Evolutionary conservation across 2,888 invertebrate genomes (phyloP), one percentile per base, ranked within the genome.

Genomic region (Chrysolina haemoptera): DNA sequence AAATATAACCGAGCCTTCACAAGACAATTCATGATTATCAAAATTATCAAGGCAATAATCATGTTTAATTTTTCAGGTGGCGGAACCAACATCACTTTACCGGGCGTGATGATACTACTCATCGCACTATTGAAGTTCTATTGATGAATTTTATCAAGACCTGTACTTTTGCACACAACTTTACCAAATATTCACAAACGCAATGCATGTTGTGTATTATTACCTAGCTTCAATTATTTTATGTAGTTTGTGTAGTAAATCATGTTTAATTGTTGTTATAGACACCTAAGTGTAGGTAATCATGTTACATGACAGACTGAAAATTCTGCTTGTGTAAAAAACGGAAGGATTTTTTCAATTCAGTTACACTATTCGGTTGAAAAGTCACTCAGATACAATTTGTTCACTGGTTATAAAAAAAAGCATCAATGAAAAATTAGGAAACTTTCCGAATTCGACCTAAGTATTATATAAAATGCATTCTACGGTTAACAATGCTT

Each of bases 101-200:
- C 81, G 27, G 80, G 79, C 53, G 70, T 82, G 63, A 9, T 82
- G 69, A 70, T 82, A 65, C 55, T 81, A n/a, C 72, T 79, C 35
- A 75, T 78, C 65, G 71, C 72, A 35, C 64, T 82, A n/a, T 74
- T 74, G 73, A 80, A 78, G 72, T 73, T 78, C 68, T 79, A 79
- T 74, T 77, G 71, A 77, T 62, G 62, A 40, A 50, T 62, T 64
- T 71, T 46, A 59, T 66, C 50, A 70, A 41, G 50, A 64, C 64
- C 18, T 73, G 67, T 74, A 72, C 53, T 68, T 69, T 43, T 55
- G 74, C 76, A 76, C 76, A 41, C 72, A 65, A 64, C 40, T 67
- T 70, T 62, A 70, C 64, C 67, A 68, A 73, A 75, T 62, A 48
- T 71, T 70, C 77, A 78, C 77, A 50, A 67, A 53, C 50, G 59